phyloP scores from a whole-genome alignment of 1,140 invertebrate genomes.

The Drosophila murphyi region DNA sequence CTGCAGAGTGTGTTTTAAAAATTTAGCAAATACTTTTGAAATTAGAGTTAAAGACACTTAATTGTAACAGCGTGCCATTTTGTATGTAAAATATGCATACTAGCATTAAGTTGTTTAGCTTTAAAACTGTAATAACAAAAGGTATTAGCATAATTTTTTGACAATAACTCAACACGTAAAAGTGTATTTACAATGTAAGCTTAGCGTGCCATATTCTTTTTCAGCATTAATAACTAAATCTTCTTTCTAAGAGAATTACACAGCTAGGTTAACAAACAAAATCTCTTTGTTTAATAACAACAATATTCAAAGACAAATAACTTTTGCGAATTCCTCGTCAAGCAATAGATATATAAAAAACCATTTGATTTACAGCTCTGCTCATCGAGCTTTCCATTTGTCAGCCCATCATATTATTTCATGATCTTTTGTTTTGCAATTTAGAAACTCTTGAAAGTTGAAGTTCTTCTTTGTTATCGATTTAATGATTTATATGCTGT shows the following conservation, averaged over 20 bases:
- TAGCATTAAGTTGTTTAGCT: too few relatives aligned
- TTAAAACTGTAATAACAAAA: not conserved
- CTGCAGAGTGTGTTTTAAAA: too few relatives aligned
- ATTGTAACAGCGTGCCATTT: too few relatives aligned
- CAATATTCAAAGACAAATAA: not conserved
- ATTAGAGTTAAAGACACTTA: too few relatives aligned
- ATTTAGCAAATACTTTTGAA: too few relatives aligned
- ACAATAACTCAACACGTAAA: not conserved
- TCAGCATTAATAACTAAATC: not conserved
- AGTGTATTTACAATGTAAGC: not conserved
- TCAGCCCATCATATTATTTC: constrained; percentile 5
- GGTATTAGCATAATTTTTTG: not conserved
- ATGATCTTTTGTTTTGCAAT: constrained; percentile 12
- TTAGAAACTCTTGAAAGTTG: constrained; percentile 17
- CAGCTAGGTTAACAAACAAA: not conserved
- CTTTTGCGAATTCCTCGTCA: not conserved
- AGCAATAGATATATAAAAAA: constrained; percentile 16
- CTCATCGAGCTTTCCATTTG: constrained; percentile 4
- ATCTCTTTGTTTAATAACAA: not conserved
- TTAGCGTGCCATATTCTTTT: not conserved
- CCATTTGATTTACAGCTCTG: not conserved
- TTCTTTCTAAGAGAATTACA: not conserved
- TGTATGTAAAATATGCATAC: too few relatives aligned
- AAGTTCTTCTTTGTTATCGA: not conserved
- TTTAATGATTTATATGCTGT: not conserved